phyloP scores from a whole-genome alignment of 2,113 vertebrate genomes.

The Falco punctatus region DNA sequence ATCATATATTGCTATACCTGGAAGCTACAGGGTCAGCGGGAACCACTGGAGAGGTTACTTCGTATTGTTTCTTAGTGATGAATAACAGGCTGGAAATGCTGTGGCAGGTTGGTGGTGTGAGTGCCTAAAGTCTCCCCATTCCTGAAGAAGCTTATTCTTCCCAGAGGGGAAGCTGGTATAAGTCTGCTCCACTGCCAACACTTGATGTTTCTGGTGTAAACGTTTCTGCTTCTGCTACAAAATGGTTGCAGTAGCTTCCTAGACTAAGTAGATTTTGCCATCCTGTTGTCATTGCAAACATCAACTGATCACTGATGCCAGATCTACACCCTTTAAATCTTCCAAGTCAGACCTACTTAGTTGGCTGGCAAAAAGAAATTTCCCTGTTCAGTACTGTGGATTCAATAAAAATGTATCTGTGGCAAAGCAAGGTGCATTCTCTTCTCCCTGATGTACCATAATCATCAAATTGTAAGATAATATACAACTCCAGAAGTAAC shows the following conservation, averaged over 20 bases:
- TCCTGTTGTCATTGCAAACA: background rate
- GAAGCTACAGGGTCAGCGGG: background rate
- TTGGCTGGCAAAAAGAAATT: conserved; percentile 24
- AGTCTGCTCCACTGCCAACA: background rate
- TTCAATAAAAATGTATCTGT: conserved; percentile 44
- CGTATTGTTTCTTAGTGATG: background rate
- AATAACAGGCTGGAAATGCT: background rate
- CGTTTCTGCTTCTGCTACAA: background rate
- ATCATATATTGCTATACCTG: background rate
- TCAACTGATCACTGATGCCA: background rate
- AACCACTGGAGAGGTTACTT: background rate
- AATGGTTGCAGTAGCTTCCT: background rate
- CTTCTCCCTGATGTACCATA: conserved; percentile 43
- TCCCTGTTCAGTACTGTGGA: background rate
- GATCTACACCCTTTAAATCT: background rate
- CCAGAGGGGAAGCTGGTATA: background rate
- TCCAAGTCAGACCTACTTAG: background rate
- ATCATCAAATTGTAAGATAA: conserved; percentile 46
- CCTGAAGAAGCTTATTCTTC: background rate
- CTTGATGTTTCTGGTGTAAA: background rate
- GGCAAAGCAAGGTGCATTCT: conserved; percentile 29
- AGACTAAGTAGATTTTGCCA: background rate
- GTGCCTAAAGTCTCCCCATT: background rate
- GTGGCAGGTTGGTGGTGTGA: background rate
- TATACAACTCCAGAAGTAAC: conserved; percentile 53